A percentile compares a stretch with the other conserved stretches of the same genome.
phyloP scores from a whole-genome alignment of 1,140 invertebrate species.

The Psix sp. region DNA sequence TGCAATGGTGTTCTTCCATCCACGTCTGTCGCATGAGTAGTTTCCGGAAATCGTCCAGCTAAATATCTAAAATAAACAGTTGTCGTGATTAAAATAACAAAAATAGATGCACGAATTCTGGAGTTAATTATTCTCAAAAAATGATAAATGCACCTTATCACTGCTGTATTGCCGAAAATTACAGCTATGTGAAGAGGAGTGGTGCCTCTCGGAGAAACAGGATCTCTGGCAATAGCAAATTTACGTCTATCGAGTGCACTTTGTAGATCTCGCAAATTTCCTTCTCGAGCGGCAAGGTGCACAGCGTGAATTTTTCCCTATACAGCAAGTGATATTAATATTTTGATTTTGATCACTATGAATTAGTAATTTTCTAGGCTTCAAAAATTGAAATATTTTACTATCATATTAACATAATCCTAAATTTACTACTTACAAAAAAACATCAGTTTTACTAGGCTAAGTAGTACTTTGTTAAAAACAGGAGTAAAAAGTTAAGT shows the following conservation, averaged over 20 bases:
- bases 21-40: constrained; percentile 84
- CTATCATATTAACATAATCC: no score
- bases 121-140: no score
- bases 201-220: constrained; percentile 87
- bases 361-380: no score
- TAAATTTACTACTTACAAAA: no score
- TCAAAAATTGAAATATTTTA: no score
- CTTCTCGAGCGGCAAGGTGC: constrained; percentile 90
- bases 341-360: no score
- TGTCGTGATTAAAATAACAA: constrained; percentile 11
- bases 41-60: constrained; percentile 88
- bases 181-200: constrained; percentile 95
- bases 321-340: no score
- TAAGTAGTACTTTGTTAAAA: no score
- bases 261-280: constrained; percentile 89
- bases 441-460: no score
- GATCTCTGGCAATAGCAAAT: constrained; percentile 91
- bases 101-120: no score
- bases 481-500: no score
- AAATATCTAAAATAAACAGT: constrained; percentile 63
- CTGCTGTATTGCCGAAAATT: constrained; percentile 85
- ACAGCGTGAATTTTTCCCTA: constrained; percentile 93
- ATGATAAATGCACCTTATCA: no score
- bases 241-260: constrained; percentile 91
- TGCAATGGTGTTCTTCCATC: constrained; percentile 93